Evolutionary conservation across 1,140 invertebrate species (phyloP).

Genomic region (Apis cerana): DNA sequence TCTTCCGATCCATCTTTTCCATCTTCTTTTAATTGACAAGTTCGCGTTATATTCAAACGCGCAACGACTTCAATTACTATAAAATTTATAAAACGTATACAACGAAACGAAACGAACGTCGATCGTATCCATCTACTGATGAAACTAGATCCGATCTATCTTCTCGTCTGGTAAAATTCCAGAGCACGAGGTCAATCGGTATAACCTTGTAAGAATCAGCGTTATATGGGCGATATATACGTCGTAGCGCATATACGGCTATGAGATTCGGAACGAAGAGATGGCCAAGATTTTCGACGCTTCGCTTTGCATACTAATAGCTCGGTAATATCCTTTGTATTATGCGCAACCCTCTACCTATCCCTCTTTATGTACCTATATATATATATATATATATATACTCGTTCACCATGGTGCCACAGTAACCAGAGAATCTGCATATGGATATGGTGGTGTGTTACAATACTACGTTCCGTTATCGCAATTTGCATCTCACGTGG

Average conservation of each 20-base stretch:
- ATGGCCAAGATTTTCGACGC: slow-evolving; percentile 4
- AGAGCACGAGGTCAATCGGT: slow-evolving; percentile 12
- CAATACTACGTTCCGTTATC: slow-evolving; percentile 20
- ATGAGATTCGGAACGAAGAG: neutral
- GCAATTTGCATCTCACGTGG: slow-evolving; percentile 36
- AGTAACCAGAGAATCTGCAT: slow-evolving; percentile 12
- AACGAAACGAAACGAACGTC: neutral
- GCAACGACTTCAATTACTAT: too few species aligned
- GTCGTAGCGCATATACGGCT: too few species aligned
- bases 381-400: neutral
- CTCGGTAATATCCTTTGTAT: slow-evolving; percentile 44
- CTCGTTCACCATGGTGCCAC: neutral
- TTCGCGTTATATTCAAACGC: too few species aligned
- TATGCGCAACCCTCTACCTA: slow-evolving; percentile 7
- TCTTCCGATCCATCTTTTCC: too few species aligned
- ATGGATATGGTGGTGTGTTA: slow-evolving; percentile 6
- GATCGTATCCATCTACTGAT: neutral
- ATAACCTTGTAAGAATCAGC: neutral
- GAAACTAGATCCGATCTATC: neutral
- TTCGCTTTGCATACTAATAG: slow-evolving; percentile 41
- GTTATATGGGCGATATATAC: neutral
- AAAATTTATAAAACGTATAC: too few species aligned
- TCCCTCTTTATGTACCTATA: neutral
- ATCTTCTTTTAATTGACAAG: too few species aligned
- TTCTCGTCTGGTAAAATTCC: slow-evolving; percentile 2